Percentiles rank a stretch among this genome's conserved stretches.
phyloP scores from a whole-genome alignment of 92 coral and sea anemone species.

The Virgularia gustaviana region DNA sequence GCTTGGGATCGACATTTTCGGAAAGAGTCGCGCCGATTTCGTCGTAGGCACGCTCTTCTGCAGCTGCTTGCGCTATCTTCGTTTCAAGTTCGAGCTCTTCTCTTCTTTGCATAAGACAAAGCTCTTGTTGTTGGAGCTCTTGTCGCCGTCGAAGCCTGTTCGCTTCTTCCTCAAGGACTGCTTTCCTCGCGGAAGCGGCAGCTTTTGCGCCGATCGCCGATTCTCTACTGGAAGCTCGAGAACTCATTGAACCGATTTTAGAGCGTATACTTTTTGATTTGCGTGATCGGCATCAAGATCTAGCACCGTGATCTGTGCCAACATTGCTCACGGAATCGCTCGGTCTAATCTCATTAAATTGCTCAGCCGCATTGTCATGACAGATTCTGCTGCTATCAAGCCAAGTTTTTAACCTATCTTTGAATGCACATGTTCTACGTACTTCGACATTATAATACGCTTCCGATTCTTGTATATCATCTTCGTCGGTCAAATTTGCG shows the following conservation, averaged over 20 bases:
- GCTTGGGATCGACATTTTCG: not conserved
- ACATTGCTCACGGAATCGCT: constrained; percentile 37
- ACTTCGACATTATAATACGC: constrained; percentile 22
- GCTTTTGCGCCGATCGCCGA: constrained; percentile 14
- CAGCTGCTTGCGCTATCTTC: constrained; percentile 42
- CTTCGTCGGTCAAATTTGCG: constrained; percentile 14
- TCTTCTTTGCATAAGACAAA: constrained; percentile 42
- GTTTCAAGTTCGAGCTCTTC: constrained; percentile 51
- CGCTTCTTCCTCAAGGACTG: constrained; percentile 45
- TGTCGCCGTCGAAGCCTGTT: constrained; percentile 27
- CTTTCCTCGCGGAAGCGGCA: constrained; percentile 3
- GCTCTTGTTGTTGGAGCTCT: constrained; percentile 46
- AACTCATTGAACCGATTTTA: constrained; percentile 11
- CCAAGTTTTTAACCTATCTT: constrained; percentile 18
- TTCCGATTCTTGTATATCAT: constrained; percentile 13
- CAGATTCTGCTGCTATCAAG: not conserved
- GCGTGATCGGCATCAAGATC: constrained; percentile 29
- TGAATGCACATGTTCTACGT: constrained; percentile 9
- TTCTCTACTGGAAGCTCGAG: not conserved
- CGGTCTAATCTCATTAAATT: constrained; percentile 24
- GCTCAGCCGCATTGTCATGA: not conserved
- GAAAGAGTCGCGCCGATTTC: constrained; percentile 13
- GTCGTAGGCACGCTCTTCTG: constrained; percentile 40
- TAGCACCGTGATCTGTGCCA: constrained; percentile 7
- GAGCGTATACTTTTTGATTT: constrained; percentile 22